These are phyloP conservation scores for Caenorhabditis becei DNA, from an alignment of 2,888 invertebrate species.

Conservation along the genomic window DNA sequence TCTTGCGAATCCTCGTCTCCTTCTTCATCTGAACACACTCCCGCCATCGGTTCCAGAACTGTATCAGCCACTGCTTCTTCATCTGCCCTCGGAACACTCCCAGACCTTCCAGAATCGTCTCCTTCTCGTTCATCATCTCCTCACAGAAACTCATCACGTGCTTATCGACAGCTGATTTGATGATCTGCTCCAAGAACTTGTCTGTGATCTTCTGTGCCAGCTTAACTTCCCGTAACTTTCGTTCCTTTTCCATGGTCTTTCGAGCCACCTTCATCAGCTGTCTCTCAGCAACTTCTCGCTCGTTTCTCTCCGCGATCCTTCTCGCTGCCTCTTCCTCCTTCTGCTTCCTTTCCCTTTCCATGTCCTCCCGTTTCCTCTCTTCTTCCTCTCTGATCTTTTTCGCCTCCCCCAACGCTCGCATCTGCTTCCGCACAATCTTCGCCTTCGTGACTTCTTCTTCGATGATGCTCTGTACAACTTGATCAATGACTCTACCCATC, in stretches of 20 bases:
- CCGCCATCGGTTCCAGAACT: constrained; percentile 72
- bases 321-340: constrained; percentile 22
- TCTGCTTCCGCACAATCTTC: constrained; percentile 29
- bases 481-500: constrained; percentile 33
- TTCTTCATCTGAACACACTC: constrained; percentile 52
- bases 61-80: constrained; percentile 62
- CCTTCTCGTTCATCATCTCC: constrained; percentile 42
- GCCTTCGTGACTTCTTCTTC: constrained; percentile 38
- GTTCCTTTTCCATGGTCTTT: constrained; percentile 25
- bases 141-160: constrained; percentile 28
- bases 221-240: constrained; percentile 16
- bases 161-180: constrained; percentile 18
- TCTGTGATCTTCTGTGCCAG: constrained; percentile 23
- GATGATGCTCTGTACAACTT: constrained; percentile 17
- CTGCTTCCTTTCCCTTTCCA: constrained; percentile 7
- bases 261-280: constrained; percentile 14
- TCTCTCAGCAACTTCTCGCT: constrained; percentile 26
- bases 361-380: constrained; percentile 14
- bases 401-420: constrained; percentile 28
- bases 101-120: constrained; percentile 22
- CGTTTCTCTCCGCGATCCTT: constrained; percentile 30
- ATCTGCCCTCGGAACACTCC: constrained; percentile 35
- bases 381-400: constrained; percentile 34
- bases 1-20: constrained; percentile 17
- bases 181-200: constrained; percentile 29